These are phyloP conservation scores for Ricordea florida DNA, from an alignment of 92 coral and sea anemone genomes.

Conservation along the genomic window DNA sequence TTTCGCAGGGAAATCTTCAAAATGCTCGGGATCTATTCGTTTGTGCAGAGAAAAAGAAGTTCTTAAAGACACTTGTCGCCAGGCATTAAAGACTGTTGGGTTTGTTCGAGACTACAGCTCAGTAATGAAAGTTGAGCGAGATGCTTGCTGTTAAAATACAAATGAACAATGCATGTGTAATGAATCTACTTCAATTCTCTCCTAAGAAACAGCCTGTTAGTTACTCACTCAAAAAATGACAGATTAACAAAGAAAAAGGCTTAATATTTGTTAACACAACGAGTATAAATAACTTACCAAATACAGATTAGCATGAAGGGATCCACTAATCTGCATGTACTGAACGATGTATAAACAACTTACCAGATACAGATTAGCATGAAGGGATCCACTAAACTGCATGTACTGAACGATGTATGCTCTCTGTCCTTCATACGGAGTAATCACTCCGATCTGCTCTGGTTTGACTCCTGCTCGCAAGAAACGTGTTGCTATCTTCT, in stretches of 20 bases:
- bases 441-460: constrained; percentile 98
- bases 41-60: no score
- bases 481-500: constrained; percentile 96
- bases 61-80: no score
- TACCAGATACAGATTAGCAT: constrained; percentile 95
- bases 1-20: no score
- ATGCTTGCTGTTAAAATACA: no score
- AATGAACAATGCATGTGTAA: no score
- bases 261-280: neutral
- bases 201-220: neutral
- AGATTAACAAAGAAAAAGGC: neutral
- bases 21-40: no score
- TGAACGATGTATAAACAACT: constrained; percentile 67
- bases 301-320: constrained; percentile 94
- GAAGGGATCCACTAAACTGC: constrained; percentile 99
- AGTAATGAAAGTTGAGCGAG: no score
- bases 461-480: constrained; percentile 98
- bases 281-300: constrained; percentile 55
- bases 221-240: neutral
- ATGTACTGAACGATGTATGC: constrained; percentile 99
- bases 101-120: no score
- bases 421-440: constrained; percentile 98
- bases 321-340: constrained; percentile 99
- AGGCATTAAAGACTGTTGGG: no score
- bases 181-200: no score